A percentile compares a stretch with the other conserved stretches of the same genome.
Conservation (phyloP, 2,113 vertebrate genomes). For the Paratilapia polleni region DNA sequence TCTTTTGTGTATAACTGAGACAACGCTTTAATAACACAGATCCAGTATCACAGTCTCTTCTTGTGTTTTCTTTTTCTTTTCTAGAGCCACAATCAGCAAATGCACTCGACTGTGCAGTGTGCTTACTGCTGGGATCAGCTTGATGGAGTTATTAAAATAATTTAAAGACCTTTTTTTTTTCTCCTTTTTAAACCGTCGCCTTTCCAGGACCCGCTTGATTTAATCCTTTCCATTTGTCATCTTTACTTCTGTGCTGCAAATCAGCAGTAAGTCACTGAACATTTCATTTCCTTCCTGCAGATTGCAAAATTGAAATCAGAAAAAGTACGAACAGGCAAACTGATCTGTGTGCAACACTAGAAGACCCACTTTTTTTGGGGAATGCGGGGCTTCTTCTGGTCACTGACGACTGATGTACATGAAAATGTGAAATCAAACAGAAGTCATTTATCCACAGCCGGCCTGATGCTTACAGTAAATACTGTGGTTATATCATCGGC, state of each 20-base stretch:
- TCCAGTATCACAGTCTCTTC: neutral
- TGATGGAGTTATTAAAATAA: conserved; percentile 76
- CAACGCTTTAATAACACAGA: conserved; percentile 51
- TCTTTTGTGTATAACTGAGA: conserved; percentile 36
- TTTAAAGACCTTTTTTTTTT: conserved; percentile 62
- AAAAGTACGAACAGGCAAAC: neutral
- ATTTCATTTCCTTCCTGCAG: conserved; percentile 56
- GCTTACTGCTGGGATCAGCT: conserved; percentile 60
- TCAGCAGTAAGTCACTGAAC: conserved; percentile 68
- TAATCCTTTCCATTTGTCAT: conserved; percentile 79
- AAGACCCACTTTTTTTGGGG: neutral
- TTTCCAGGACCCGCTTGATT: conserved; percentile 64
- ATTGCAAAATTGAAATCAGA: conserved; percentile 50
- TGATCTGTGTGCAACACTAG: neutral
- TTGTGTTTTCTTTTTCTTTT: neutral
- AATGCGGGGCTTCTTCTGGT: neutral
- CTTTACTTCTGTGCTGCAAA: conserved; percentile 55
- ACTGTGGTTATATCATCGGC: neutral
- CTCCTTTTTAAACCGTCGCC: conserved; percentile 39
- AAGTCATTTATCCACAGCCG: conserved; percentile 13
- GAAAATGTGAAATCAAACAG: conserved; percentile 9
- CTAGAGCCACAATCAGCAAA: conserved; percentile 47
- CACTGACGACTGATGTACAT: neutral
- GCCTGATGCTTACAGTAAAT: conserved; percentile 36
- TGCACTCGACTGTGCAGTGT: conserved; percentile 53